These are phyloP conservation scores for Ploceus nigricollis DNA, from an alignment of 2,113 vertebrate genomes.

Conservation along the genomic window DNA sequence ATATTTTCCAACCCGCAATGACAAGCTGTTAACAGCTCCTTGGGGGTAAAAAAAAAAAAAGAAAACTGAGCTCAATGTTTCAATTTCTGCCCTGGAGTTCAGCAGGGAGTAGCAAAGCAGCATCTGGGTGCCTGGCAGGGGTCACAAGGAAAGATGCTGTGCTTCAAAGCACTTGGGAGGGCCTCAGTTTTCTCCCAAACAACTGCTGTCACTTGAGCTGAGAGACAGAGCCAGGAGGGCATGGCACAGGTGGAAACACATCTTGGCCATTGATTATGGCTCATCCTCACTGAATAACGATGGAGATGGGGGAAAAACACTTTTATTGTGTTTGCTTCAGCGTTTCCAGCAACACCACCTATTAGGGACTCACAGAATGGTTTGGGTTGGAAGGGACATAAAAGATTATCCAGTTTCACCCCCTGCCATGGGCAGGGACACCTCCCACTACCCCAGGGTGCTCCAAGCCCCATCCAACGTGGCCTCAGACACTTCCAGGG, in stretches of 20 bases:
- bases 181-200: not conserved
- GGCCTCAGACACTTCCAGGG: not conserved
- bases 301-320: not conserved
- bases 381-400: not conserved
- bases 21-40: not conserved
- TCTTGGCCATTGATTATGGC: rapidly evolving
- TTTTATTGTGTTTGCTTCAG: not conserved
- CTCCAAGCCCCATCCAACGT: rapidly evolving
- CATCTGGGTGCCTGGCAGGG: not conserved
- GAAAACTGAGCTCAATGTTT: not conserved
- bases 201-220: not conserved
- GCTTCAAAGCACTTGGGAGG: not conserved
- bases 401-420: not conserved
- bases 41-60: not conserved
- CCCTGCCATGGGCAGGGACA: not conserved
- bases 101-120: not conserved
- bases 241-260: not conserved
- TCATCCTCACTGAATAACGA: rapidly evolving
- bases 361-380: not conserved
- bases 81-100: not conserved
- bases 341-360: not conserved
- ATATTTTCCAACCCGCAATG: not conserved
- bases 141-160: not conserved
- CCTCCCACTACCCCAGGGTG: rapidly evolving
- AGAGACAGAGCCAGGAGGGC: not conserved